Base-by-base conservation (phyloP, 2,888 invertebrate genomes). In the Drosophila paracracens region DNA sequence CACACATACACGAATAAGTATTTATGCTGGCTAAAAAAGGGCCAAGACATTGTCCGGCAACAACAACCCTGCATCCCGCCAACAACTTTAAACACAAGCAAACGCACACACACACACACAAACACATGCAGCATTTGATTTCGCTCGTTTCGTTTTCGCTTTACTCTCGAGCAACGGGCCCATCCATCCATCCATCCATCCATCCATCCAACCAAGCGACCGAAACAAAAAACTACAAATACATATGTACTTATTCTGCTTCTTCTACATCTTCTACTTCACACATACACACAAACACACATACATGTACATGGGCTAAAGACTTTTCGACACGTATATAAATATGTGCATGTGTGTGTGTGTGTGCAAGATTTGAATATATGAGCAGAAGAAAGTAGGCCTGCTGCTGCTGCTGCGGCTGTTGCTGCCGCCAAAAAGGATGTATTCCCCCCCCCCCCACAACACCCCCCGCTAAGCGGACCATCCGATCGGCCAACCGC, bases 371-470 rank as follows among this genome's bases (percentile, higher is more conserved):
- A 80, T 78, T 78, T 78, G 72, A 80, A 78, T 78, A 78, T 70
- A 68, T 73, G 81, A 73, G 67, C 76, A 79, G 78, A 83, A 81
- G 82, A 89, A 89, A 84, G 82, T 86, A 84, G 87, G 87, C 87
- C 87, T 86, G 75, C 67, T 80, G 66, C 76, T 79, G 68, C 61
- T 72, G 75, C 74, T 78, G 66, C 74, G 77, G 65, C 62, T 72
- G 75, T 73, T 76, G 69, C 62, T 72, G 75, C 75, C 81, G 88
- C 80, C 82, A 80, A 90, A 82, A 86, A 91, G 90, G 90, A 89
- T 83, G 77, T 82, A 74, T 69, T 71, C 64, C 68, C 63, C 61
- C 64, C 43, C n/a, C 2, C 4, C 25, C 46, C 25, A 16, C 27
- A 46, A 25, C 11, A 46, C 46, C 25, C 46, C 46, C 68, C 63